Conservation (phyloP, 2,113 vertebrate species). For the Camelus bactrianus region DNA sequence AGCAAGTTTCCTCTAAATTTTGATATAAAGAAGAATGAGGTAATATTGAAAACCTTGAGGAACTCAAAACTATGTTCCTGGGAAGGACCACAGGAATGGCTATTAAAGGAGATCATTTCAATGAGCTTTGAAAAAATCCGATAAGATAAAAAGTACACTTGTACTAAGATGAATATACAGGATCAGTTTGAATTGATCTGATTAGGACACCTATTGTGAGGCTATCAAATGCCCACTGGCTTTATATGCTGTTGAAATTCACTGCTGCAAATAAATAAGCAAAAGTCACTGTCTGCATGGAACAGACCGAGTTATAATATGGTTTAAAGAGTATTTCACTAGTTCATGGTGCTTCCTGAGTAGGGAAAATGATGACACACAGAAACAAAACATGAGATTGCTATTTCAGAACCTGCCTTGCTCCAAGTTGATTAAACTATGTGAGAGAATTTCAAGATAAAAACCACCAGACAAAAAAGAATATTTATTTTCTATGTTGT, state of each 20-base stretch:
- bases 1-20: neutral
- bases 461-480: constrained; percentile 65
- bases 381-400: neutral
- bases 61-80: neutral
- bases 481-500: constrained; percentile 64
- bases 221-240: neutral
- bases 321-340: constrained; percentile 64
- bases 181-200: neutral
- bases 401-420: neutral
- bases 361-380: neutral
- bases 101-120: neutral
- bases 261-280: constrained; percentile 3
- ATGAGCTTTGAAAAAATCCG: neutral
- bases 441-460: constrained; percentile 67
- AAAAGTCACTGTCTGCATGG: neutral
- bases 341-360: constrained; percentile 22
- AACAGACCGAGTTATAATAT: neutral
- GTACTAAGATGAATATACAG: neutral
- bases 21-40: neutral
- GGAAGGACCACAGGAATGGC: neutral
- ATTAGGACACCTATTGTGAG: neutral
- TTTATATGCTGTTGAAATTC: constrained; percentile 25
- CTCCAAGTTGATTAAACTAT: constrained; percentile 51
- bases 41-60: neutral
- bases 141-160: neutral